These are phyloP conservation scores for Brenthis hecate DNA, from an alignment of 2,888 invertebrate genomes.

Conservation along the genomic window DNA sequence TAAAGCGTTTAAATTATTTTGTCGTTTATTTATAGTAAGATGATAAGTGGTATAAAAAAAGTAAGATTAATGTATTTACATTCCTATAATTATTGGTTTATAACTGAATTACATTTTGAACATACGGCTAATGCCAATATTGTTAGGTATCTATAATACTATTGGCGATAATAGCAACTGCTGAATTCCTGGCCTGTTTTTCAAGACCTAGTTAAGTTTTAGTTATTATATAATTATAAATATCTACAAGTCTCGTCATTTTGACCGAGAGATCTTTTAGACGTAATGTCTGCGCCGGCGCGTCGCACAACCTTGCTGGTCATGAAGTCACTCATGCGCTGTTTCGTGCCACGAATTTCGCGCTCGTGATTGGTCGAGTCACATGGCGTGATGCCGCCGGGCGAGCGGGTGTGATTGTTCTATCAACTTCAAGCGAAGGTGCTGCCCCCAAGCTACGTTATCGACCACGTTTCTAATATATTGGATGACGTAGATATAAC, in stretches of 20 bases:
- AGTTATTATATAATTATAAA: constrained; percentile 37
- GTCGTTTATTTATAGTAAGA: too few relatives aligned
- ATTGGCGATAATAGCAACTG: background rate
- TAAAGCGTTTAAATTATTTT: too few relatives aligned
- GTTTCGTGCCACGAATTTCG: constrained; percentile 58
- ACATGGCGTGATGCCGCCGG: constrained; percentile 68
- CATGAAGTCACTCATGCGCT: constrained; percentile 32
- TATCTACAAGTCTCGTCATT: constrained; percentile 33
- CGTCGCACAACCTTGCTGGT: constrained; percentile 2
- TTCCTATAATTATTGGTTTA: too few relatives aligned
- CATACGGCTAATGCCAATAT: background rate
- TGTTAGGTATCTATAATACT: background rate
- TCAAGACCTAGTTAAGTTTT: constrained; percentile 19
- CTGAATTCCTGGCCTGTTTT: constrained; percentile 8
- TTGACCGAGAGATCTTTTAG: constrained; percentile 25
- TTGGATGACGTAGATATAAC: constrained; percentile 46
- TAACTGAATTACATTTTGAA: too few relatives aligned
- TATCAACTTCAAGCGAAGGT: constrained; percentile 48
- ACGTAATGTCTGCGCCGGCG: constrained; percentile 24
- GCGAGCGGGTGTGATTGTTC: constrained; percentile 42
- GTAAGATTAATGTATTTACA: too few relatives aligned
- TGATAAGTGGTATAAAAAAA: too few relatives aligned
- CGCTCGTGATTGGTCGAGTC: constrained; percentile 63
- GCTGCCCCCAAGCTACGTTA: constrained; percentile 60
- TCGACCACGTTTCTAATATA: constrained; percentile 36